phyloP scores from a whole-genome alignment of 2,113 vertebrate genomes.

The Pachycephala philippinensis region DNA sequence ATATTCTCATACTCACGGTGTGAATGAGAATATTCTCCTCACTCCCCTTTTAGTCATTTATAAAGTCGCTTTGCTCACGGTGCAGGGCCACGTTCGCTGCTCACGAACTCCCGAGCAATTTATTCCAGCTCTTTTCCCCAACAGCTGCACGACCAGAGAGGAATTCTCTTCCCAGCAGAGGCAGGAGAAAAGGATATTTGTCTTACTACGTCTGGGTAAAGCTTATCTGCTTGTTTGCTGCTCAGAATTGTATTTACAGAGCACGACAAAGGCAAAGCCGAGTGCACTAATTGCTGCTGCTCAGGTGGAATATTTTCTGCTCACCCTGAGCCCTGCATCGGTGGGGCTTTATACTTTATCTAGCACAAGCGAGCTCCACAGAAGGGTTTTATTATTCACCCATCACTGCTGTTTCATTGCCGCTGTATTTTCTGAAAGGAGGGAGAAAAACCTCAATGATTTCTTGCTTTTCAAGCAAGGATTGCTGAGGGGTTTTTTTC shows the following conservation, averaged over 20 bases:
- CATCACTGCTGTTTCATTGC: neutral
- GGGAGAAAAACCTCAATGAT: neutral
- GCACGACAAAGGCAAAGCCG: slow-evolving; percentile 2
- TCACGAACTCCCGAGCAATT: neutral
- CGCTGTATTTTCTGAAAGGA: neutral
- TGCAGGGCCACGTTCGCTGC: neutral
- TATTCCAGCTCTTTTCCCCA: slow-evolving; percentile 9
- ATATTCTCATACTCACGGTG: fast-evolving
- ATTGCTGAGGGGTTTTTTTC: neutral
- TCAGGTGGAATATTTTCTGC: slow-evolving; percentile 32
- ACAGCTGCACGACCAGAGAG: slow-evolving; percentile 12
- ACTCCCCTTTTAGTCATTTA: neutral
- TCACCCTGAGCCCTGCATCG: neutral
- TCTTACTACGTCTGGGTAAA: neutral
- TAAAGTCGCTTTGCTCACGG: neutral
- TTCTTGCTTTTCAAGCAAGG: neutral
- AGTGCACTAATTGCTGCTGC: slow-evolving; percentile 31
- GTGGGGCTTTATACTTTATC: neutral
- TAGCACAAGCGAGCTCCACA: neutral
- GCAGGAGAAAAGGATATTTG: neutral
- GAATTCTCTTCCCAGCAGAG: slow-evolving; percentile 11
- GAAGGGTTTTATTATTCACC: neutral
- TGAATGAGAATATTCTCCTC: neutral
- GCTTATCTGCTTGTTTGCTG: slow-evolving; percentile 17
- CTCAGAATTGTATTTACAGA: slow-evolving; percentile 1